Conservation (phyloP, 2,113 vertebrate genomes). For the Salvelinus alpinus region DNA sequence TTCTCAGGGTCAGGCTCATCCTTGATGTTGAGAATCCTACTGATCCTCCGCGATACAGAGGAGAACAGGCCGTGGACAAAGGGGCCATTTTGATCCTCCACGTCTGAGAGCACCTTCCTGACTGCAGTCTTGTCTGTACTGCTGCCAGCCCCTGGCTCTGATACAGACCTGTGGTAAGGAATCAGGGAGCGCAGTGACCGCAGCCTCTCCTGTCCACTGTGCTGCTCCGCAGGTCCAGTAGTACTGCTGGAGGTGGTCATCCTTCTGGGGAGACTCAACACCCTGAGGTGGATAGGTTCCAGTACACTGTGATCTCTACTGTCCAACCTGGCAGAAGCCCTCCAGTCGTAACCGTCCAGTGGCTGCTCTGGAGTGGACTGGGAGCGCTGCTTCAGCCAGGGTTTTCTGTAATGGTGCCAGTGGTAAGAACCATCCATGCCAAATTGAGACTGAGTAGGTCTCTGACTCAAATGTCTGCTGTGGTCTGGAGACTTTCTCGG, state of each 20-base stretch:
- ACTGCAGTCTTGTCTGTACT: background rate
- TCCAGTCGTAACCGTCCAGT: constrained; percentile 49
- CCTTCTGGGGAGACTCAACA: constrained; percentile 32
- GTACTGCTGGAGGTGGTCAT: constrained; percentile 22
- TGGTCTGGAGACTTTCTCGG: constrained; percentile 5
- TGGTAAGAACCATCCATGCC: constrained; percentile 11
- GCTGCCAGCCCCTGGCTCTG: constrained; percentile 37
- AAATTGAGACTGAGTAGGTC: background rate
- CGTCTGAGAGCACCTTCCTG: constrained; percentile 20
- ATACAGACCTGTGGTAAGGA: constrained; percentile 58
- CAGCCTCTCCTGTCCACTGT: background rate
- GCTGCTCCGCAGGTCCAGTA: constrained; percentile 9
- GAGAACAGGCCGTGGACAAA: constrained; percentile 46
- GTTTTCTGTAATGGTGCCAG: constrained; percentile 40
- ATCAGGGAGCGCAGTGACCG: constrained; percentile 27
- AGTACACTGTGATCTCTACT: background rate
- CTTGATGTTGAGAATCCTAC: constrained; percentile 40
- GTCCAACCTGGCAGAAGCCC: constrained; percentile 21
- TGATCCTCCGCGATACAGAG: constrained; percentile 53
- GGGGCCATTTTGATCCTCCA: background rate
- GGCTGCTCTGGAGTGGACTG: constrained; percentile 27
- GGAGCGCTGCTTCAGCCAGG: constrained; percentile 30
- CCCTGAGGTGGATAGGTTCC: background rate
- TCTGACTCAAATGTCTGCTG: background rate
- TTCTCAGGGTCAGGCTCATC: constrained; percentile 3